Conservation (phyloP, 2,797 vertebrate species). For the Typhlichthys subterraneus region DNA sequence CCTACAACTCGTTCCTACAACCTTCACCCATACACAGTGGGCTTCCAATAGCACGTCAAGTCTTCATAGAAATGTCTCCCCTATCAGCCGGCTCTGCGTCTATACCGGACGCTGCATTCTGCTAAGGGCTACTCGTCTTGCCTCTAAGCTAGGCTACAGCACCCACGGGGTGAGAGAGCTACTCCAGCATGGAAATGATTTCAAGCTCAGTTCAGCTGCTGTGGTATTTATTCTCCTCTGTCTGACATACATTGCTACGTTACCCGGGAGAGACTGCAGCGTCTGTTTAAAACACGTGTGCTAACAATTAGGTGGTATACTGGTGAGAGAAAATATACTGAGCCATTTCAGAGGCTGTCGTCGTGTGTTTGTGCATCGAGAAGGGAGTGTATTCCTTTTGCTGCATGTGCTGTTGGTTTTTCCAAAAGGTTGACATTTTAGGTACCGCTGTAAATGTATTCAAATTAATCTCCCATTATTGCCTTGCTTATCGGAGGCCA, state of each 20-base stretch:
- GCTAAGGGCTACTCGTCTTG: neutral
- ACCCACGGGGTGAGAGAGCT: constrained; percentile 3
- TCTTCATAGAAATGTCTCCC: neutral
- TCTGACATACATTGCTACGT: constrained; percentile 37
- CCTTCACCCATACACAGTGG: no score
- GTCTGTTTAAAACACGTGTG: constrained; percentile 19
- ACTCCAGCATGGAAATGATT: constrained; percentile 4
- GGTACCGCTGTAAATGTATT: constrained; percentile 53
- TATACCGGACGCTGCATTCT: neutral
- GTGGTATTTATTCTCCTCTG: neutral
- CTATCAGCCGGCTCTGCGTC: constrained; percentile 1
- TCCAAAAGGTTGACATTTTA: constrained; percentile 36
- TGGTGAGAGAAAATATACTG: neutral
- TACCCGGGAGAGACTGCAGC: constrained; percentile 22
- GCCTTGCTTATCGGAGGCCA: constrained; percentile 52
- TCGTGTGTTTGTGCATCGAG: neutral
- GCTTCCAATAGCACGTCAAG: no score
- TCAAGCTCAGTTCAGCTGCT: neutral
- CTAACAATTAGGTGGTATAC: constrained; percentile 4
- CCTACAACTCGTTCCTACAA: no score
- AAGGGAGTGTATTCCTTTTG: neutral
- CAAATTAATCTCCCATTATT: constrained; percentile 70
- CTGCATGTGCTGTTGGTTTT: no score
- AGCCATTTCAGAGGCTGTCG: neutral
- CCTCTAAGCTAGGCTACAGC: constrained; percentile 1